A percentile compares a stretch with the other conserved stretches of the same genome.
These are phyloP conservation scores for Rhyzopertha dominica DNA, from an alignment of 1,140 invertebrate species.

Conservation along the genomic window DNA sequence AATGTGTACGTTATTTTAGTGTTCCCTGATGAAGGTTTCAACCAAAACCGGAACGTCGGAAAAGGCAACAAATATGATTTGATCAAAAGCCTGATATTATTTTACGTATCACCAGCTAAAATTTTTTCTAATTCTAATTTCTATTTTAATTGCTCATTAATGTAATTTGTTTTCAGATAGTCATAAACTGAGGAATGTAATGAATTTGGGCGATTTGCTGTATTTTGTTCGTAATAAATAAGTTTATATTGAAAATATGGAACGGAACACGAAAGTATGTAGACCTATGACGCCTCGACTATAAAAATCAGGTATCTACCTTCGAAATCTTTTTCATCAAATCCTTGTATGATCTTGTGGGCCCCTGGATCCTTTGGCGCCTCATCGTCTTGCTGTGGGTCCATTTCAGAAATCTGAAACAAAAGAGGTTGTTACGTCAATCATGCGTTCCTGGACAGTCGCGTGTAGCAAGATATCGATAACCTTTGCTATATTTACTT, in stretches of 20 bases:
- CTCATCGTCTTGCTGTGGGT: conserved; percentile 56
- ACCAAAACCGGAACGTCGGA: too few relatives aligned
- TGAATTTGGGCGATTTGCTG: background rate
- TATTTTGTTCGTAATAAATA: background rate
- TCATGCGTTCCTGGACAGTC: too few relatives aligned
- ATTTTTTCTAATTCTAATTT: too few relatives aligned
- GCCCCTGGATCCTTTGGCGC: conserved; percentile 79
- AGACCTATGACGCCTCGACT: conserved; percentile 1
- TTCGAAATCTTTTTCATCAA: conserved; percentile 83
- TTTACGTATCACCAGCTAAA: too few relatives aligned
- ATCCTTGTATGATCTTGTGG: conserved; percentile 66
- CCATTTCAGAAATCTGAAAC: too few relatives aligned
- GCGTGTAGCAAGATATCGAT: too few relatives aligned
- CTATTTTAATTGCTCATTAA: background rate
- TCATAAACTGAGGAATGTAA: background rate
- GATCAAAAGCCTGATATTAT: too few relatives aligned
- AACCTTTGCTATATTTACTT: too few relatives aligned
- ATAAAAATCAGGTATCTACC: conserved; percentile 50
- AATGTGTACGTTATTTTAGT: too few relatives aligned
- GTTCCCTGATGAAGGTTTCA: too few relatives aligned
- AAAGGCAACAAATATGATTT: too few relatives aligned
- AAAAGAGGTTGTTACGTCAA: too few relatives aligned
- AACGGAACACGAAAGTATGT: background rate
- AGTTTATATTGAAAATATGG: background rate
- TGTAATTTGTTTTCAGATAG: conserved; percentile 2